A percentile compares a stretch with the other conserved stretches of the same genome.
Evolutionary conservation across 2,797 vertebrate genomes (phyloP).

Genomic region (Potorous gilbertii): DNA sequence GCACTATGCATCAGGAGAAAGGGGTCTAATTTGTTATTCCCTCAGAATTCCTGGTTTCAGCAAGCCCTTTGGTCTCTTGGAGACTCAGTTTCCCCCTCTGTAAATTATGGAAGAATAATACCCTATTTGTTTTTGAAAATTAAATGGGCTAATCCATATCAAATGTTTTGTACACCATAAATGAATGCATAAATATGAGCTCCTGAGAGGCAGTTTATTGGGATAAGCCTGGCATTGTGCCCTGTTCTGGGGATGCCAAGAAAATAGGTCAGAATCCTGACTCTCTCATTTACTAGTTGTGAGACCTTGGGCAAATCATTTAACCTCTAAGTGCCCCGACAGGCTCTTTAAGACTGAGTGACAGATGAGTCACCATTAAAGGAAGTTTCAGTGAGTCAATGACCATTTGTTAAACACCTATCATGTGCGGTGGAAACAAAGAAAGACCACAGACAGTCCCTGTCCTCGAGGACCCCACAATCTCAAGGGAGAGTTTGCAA

Average conservation of each 20-base stretch:
- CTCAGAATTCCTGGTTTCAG: neutral
- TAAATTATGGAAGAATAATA: neutral
- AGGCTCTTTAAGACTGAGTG: neutral
- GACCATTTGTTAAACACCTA: neutral
- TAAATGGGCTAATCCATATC: neutral
- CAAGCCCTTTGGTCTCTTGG: neutral
- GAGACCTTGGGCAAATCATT: neutral
- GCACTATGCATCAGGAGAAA: neutral
- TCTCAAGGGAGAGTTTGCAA: no score
- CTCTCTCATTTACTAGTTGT: neutral
- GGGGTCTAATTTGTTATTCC: neutral
- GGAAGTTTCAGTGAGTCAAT: neutral
- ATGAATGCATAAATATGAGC: neutral
- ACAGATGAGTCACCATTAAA: neutral
- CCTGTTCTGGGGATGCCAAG: neutral
- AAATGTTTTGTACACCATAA: neutral
- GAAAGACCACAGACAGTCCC: neutral
- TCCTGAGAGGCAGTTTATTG: neutral
- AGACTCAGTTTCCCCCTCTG: neutral
- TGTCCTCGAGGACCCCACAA: neutral
- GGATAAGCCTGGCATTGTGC: neutral
- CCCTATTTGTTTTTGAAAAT: neutral
- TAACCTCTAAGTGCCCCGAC: neutral
- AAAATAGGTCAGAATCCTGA: neutral
- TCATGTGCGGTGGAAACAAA: neutral